A percentile compares a stretch with the other conserved stretches of the same genome.
Evolutionary conservation across 2,113 vertebrate species (phyloP).

Genomic region (Rafetus swinhoei): DNA sequence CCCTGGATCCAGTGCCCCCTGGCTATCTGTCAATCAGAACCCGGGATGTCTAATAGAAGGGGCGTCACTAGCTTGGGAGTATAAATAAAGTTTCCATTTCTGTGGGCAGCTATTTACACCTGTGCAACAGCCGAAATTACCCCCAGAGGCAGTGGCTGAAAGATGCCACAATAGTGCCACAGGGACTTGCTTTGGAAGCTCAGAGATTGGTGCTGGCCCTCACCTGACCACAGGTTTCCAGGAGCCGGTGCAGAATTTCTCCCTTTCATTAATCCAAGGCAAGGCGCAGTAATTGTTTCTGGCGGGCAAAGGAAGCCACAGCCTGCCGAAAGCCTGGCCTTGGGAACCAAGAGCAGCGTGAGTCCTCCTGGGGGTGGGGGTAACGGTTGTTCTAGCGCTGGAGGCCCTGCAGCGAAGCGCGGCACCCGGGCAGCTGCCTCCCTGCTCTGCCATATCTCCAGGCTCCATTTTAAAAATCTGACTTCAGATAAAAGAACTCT

Average conservation of each 20-base stretch:
- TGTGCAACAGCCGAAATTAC: constrained; percentile 11
- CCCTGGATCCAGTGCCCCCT: constrained; percentile 39
- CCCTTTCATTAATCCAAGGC: neutral
- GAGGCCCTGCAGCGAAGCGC: neutral
- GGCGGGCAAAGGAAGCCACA: neutral
- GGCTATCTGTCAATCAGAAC: constrained; percentile 68
- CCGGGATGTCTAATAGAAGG: constrained; percentile 67
- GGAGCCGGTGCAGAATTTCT: neutral
- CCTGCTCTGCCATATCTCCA: constrained; percentile 46
- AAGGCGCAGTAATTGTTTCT: neutral
- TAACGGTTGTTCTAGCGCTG: accelerated
- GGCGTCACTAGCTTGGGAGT: constrained; percentile 47
- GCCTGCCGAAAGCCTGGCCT: neutral
- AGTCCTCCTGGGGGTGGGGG: neutral
- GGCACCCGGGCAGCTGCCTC: neutral
- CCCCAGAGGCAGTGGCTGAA: constrained; percentile 21
- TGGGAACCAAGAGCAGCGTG: neutral
- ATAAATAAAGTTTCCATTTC: constrained; percentile 22
- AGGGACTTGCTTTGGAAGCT: neutral
- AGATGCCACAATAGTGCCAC: accelerated
- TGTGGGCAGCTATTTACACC: constrained; percentile 17
- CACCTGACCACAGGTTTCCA: neutral
- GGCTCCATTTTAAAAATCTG: constrained; percentile 59
- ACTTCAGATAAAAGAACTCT: constrained; percentile 73
- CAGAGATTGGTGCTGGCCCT: neutral